Evolutionary conservation across 2,113 vertebrate species (phyloP), one percentile per base, ranked within the genome.

Genomic region (Semnopithecus entellus): DNA sequence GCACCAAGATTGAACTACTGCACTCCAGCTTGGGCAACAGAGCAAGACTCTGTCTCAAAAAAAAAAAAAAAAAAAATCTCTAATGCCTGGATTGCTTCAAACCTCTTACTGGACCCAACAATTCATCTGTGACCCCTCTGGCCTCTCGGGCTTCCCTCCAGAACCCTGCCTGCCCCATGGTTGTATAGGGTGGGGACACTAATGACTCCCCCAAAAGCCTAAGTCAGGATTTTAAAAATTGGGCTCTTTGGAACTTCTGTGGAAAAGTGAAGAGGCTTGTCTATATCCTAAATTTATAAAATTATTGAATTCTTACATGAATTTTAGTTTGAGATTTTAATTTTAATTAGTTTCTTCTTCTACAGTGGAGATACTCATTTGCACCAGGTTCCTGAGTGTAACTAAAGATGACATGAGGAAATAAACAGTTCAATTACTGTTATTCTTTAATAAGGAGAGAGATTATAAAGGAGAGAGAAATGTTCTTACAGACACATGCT

Each of bases 321-420:
- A 43, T 76, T 95, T 88, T 76, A 88, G 78, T 25, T 88, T 93
- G 45, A 90, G 35, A 64, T 84, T 68, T 95, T 76, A 27, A 73
- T 79, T 93, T 97, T 91, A 38, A 72, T 93, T 40, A 91, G 59
- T 80, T 80, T 79, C 6, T 48, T 76, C 57, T 93, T 88, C 75
- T 55, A 25, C 6, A 83, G 43, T 18, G 23, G 66, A 94, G 70
- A 66, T 13, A 43, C 11, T 80, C 2, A 90, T 80, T 92, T 93
- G 55, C 6, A 81, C 25, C 27, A 94, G 20, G 27, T 38, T 92
- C 23, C 55, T 68, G 30, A 92, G 55, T 82, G 9, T 76, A 88
- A 78, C 32, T 27, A 66, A 82, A 38, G 52, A 70, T 55, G 40
- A 64, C 1, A 35, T 23, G 50, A 75, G 32, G 70, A 92, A 73